phyloP scores from a whole-genome alignment of 2,113 vertebrate species.

The Oncorhynchus keta region DNA sequence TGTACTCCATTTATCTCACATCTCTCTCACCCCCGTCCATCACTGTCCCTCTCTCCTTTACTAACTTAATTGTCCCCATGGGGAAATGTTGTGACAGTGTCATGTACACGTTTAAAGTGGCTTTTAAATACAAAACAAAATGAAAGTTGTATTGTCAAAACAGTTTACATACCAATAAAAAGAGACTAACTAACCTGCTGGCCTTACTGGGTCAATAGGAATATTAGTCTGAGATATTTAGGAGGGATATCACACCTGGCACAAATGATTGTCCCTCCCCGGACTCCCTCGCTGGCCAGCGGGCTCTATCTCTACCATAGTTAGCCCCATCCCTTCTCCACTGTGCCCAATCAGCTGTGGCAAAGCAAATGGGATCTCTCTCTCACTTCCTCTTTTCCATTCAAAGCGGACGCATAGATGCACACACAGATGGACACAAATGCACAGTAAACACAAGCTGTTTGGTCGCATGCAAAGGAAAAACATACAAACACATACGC shows the following conservation, averaged over 20 bases:
- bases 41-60: too few species aligned
- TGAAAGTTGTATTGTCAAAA: too few species aligned
- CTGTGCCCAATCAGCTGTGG: conserved; percentile 70
- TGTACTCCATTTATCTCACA: conserved; percentile 53
- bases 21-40: conserved; percentile 17
- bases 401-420: not conserved
- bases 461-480: not conserved
- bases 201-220: too few species aligned
- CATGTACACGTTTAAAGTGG: too few species aligned
- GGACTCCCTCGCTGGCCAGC: conserved; percentile 24
- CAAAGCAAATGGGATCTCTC: conserved; percentile 66
- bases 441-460: too few species aligned
- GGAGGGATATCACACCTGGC: too few species aligned
- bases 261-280: conserved; percentile 40
- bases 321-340: conserved; percentile 43
- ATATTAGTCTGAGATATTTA: too few species aligned
- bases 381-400: conserved; percentile 39
- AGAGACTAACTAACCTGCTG: too few species aligned
- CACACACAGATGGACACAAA: not conserved
- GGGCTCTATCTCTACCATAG: conserved; percentile 42
- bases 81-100: too few species aligned
- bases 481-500: not conserved
- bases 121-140: too few species aligned
- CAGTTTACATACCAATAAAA: too few species aligned
- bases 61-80: too few species aligned